phyloP scores from a whole-genome alignment of 2,888 invertebrate species.

The Drosophila lutescens region DNA sequence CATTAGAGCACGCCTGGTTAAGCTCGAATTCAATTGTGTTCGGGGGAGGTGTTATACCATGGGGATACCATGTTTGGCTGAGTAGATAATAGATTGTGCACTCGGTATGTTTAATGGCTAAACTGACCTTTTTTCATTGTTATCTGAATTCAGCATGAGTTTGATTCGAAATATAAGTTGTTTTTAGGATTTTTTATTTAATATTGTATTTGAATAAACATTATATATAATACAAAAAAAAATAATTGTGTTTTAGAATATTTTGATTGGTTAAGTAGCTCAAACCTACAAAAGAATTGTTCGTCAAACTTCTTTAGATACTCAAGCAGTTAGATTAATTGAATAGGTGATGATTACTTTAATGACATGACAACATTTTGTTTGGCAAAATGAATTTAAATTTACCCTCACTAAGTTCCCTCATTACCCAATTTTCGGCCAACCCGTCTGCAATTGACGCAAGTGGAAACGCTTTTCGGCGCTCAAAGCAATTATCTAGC shows the following conservation, averaged over 20 bases:
- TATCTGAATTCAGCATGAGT: too few relatives aligned
- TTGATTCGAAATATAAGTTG: too few relatives aligned
- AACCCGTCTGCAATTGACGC: constrained; percentile 23
- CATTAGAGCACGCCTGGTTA: constrained; percentile 4
- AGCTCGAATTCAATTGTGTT: not conserved
- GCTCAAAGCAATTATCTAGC: constrained; percentile 35
- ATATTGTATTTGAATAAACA: too few relatives aligned
- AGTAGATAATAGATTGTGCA: not conserved
- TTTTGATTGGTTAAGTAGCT: too few relatives aligned
- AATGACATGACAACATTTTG: constrained; percentile 11
- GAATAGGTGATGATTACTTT: constrained; percentile 4
- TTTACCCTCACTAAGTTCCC: constrained; percentile 25
- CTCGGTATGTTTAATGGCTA: not conserved
- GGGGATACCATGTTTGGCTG: not conserved
- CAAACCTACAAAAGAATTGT: not conserved
- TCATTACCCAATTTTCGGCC: constrained; percentile 29
- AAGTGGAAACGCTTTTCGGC: constrained; percentile 26
- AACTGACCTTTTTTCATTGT: not conserved
- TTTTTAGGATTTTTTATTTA: too few relatives aligned
- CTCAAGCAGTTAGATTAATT: not conserved
- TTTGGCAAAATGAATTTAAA: constrained; percentile 25
- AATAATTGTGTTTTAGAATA: too few relatives aligned
- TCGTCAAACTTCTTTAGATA: not conserved
- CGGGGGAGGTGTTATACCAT: not conserved
- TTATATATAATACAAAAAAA: too few relatives aligned